Evolutionary conservation across 1,140 invertebrate genomes (phyloP).

Genomic region (Zaprionus tsacasi): DNA sequence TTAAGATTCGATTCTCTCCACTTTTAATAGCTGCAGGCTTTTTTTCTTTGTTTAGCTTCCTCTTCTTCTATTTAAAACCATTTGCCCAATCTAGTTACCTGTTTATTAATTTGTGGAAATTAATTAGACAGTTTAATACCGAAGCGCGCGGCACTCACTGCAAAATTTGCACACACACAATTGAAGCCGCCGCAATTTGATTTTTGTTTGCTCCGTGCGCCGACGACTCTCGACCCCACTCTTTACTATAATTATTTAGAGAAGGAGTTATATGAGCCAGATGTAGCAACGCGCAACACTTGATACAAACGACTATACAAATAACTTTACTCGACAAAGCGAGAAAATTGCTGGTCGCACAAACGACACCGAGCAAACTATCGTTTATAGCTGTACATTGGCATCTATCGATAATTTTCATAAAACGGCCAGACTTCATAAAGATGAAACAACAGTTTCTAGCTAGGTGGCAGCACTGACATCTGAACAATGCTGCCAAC

Average conservation of each 20-base stretch:
- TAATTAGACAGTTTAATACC: conserved; percentile 7
- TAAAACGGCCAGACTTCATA: background rate
- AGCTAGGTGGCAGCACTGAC: background rate
- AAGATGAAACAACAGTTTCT: background rate
- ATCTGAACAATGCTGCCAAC: background rate
- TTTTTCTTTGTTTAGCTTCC: background rate
- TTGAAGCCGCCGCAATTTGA: conserved; percentile 51
- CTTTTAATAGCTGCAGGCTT: background rate
- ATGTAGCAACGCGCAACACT: background rate
- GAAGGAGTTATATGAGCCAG: background rate
- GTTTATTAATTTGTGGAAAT: conserved; percentile 33
- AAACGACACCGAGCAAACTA: conserved; percentile 16
- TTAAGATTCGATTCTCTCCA: background rate
- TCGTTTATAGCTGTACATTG: background rate
- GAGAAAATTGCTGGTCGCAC: conserved; percentile 7
- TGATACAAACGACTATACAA: conserved; percentile 27
- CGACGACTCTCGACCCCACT: background rate
- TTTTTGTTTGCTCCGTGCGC: conserved; percentile 16
- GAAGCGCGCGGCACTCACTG: conserved; percentile 32
- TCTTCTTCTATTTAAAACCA: background rate
- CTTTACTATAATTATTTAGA: background rate
- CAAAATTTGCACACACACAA: conserved; percentile 27
- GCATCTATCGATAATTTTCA: conserved; percentile 19
- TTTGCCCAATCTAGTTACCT: conserved; percentile 46
- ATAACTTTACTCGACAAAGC: conserved; percentile 10